Evolutionary conservation across 2,797 vertebrate genomes (phyloP).

Genomic region (Petrocephalus sullivani): DNA sequence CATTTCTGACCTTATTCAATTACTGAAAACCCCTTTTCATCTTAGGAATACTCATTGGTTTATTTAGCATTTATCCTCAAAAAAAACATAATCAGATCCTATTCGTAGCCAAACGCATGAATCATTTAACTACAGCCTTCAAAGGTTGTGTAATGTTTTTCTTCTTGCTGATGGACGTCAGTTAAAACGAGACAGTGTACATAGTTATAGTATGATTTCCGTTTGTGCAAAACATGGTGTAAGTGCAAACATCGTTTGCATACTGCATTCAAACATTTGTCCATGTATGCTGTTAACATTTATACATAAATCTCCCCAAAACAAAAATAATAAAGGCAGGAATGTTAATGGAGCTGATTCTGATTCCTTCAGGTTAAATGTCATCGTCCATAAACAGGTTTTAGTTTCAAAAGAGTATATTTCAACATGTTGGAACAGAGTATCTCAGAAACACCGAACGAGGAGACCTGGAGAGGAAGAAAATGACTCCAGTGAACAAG

Average conservation of each 20-base stretch:
- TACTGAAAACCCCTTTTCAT: conserved; percentile 17
- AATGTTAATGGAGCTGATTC: conserved; percentile 52
- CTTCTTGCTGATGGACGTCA: conserved; percentile 48
- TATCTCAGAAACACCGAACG: not conserved
- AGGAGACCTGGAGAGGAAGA: not conserved
- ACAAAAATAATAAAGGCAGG: conserved; percentile 58
- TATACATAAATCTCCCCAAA: conserved; percentile 56
- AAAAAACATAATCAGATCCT: conserved; percentile 53
- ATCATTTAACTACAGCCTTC: conserved; percentile 49
- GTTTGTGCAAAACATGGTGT: conserved; percentile 47
- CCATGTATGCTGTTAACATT: conserved; percentile 54
- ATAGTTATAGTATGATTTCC: conserved; percentile 63
- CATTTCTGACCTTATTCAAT: not conserved
- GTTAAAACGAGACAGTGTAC: conserved; percentile 56
- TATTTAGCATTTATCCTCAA: conserved; percentile 33
- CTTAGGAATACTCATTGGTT: conserved; percentile 15
- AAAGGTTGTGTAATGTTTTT: conserved; percentile 40
- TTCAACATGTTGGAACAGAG: conserved; percentile 20
- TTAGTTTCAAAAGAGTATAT: conserved; percentile 32
- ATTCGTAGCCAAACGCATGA: conserved; percentile 50
- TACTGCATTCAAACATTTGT: conserved; percentile 60
- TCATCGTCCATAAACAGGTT: conserved; percentile 43
- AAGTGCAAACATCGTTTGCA: conserved; percentile 42
- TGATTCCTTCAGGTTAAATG: conserved; percentile 48
- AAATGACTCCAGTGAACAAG: not conserved